A percentile compares a stretch with the other conserved stretches of the same genome.
These are phyloP conservation scores for Podargus strigoides DNA, from an alignment of 2,797 vertebrate genomes.

Conservation along the genomic window DNA sequence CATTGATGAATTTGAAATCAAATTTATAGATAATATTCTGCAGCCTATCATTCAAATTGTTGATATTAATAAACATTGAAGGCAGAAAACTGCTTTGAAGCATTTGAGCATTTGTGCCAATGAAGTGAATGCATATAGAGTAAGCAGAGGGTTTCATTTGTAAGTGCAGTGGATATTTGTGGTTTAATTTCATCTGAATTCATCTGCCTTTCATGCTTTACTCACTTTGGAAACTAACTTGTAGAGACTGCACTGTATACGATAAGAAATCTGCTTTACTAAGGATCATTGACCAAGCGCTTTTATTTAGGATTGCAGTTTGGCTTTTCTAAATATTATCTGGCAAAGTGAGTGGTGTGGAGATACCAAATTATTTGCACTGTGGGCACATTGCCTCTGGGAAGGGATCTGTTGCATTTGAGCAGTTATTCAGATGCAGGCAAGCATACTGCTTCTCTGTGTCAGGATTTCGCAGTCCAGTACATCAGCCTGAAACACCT, in stretches of 20 bases:
- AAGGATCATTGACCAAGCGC: not conserved
- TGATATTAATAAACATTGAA: not conserved
- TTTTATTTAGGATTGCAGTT: not conserved
- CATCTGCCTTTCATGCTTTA: not conserved
- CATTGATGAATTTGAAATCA: conserved; percentile 23
- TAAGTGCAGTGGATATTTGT: not conserved
- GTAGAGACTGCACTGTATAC: not conserved
- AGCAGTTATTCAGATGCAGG: not conserved
- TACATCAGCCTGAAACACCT: not conserved
- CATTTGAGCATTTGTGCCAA: not conserved
- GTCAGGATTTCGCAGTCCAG: not conserved
- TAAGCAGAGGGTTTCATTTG: not conserved
- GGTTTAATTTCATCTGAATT: not conserved
- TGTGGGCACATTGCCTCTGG: not conserved
- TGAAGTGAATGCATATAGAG: not conserved
- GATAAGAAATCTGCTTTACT: not conserved
- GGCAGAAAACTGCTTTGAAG: not conserved
- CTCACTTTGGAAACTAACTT: not conserved
- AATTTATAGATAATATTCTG: conserved; percentile 10
- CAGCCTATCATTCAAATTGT: not conserved
- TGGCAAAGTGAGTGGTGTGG: not conserved
- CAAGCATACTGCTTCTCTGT: not conserved
- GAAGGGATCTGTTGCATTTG: not conserved
- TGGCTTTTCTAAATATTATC: not conserved
- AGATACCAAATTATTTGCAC: not conserved